Conservation (phyloP, 2,113 vertebrate species). For the Lamprologus sp. region DNA sequence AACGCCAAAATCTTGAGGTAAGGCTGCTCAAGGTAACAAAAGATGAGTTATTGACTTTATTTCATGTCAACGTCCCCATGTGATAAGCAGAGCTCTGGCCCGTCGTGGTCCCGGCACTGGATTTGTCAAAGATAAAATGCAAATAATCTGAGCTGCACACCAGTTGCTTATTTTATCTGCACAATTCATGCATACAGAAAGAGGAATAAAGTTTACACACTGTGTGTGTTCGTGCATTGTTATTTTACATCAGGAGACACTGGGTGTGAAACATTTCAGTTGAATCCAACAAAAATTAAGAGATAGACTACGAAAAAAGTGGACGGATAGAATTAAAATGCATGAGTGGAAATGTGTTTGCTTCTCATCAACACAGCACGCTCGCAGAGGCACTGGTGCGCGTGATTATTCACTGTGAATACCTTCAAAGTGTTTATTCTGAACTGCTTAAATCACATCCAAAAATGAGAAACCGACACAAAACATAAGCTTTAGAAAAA, state of each 20-base stretch:
- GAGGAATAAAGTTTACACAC: slow-evolving; percentile 65
- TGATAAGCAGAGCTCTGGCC: neutral
- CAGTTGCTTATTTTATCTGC: slow-evolving; percentile 30
- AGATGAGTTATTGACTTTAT: slow-evolving; percentile 1
- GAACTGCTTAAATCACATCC: neutral
- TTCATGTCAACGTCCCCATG: neutral
- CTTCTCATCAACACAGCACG: neutral
- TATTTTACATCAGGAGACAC: neutral
- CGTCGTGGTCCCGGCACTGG: neutral
- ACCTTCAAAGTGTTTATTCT: neutral
- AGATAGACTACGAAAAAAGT: neutral
- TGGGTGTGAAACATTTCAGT: neutral
- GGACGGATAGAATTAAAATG: neutral
- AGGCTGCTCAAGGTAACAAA: slow-evolving; percentile 8
- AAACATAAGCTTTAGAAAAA: neutral
- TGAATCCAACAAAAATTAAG: neutral
- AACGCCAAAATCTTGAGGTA: slow-evolving; percentile 25
- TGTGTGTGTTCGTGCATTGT: neutral
- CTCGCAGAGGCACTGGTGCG: fast-evolving
- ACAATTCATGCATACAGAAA: slow-evolving; percentile 30
- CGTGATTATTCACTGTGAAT: neutral
- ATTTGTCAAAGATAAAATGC: neutral
- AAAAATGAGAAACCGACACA: neutral
- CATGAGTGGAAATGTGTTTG: neutral
- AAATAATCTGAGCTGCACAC: slow-evolving; percentile 3